These are phyloP conservation scores for Clarias fuscus DNA, from an alignment of 2,797 vertebrate genomes.

Conservation along the genomic window DNA sequence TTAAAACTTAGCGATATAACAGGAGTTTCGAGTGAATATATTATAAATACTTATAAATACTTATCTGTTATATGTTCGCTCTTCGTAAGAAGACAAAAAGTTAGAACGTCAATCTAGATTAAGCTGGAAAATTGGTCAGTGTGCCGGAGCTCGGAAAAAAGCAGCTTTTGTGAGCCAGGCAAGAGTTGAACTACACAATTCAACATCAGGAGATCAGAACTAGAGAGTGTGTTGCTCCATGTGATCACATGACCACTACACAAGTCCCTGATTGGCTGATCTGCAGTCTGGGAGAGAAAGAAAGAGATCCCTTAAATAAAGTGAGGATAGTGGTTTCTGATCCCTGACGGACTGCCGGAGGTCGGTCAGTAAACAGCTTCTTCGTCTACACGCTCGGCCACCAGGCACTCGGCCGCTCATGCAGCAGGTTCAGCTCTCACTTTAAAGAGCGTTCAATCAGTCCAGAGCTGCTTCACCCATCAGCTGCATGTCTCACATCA, in stretches of 20 bases:
- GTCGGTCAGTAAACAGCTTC: not conserved
- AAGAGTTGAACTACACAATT: too few species aligned
- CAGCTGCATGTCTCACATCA: not conserved
- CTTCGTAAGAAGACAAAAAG: too few species aligned
- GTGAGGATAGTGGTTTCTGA: not conserved
- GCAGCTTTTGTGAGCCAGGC: too few species aligned
- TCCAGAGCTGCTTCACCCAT: not conserved
- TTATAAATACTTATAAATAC: too few species aligned
- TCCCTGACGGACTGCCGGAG: not conserved
- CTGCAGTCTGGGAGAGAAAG: too few species aligned
- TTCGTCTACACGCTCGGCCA: not conserved
- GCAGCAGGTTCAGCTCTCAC: conserved; percentile 4
- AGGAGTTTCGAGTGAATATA: too few species aligned
- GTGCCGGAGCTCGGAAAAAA: too few species aligned
- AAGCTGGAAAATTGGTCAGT: too few species aligned
- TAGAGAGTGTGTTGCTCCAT: not conserved
- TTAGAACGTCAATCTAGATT: too few species aligned
- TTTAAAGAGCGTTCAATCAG: not conserved
- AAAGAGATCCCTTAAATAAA: too few species aligned
- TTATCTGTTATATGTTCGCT: too few species aligned
- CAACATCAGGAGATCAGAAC: not conserved
- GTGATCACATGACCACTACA: not conserved
- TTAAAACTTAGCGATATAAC: too few species aligned
- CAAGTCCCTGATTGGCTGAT: not conserved
- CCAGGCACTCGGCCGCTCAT: not conserved